These are phyloP conservation scores for Chiloscyllium punctatum DNA, from an alignment of 2,797 vertebrate genomes.

Conservation along the genomic window DNA sequence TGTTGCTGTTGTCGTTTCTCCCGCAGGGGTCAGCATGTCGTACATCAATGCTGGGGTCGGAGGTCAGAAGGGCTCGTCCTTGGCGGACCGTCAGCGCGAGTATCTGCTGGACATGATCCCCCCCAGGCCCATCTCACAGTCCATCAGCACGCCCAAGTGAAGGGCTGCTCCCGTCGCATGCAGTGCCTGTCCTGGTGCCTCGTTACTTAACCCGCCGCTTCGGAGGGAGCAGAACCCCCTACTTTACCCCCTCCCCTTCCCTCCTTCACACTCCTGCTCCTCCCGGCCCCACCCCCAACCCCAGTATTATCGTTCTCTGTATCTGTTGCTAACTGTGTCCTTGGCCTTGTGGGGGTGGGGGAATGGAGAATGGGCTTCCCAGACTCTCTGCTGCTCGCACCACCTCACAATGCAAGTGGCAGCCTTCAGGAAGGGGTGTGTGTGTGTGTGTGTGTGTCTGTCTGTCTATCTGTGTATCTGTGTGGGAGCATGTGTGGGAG, in stretches of 20 bases:
- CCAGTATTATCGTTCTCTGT: not conserved
- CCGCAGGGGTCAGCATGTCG: conserved; percentile 82
- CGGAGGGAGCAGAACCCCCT: not conserved
- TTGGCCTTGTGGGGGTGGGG: not conserved
- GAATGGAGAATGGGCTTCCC: not conserved
- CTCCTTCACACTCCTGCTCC: not conserved
- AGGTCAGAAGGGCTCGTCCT: conserved; percentile 80
- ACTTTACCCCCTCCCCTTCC: not conserved
- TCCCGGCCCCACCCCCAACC: not conserved
- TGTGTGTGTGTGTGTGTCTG: too few species aligned
- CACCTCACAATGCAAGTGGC: not conserved
- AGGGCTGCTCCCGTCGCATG: not conserved
- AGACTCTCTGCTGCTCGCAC: not conserved
- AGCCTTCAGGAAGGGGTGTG: not conserved
- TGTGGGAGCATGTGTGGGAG: too few species aligned
- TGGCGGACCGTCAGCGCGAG: conserved; percentile 91
- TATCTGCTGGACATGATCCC: conserved; percentile 97
- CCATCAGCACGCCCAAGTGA: conserved; percentile 91
- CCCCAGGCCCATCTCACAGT: conserved; percentile 89
- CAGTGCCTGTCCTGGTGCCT: conserved; percentile 18
- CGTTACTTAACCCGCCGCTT: not conserved
- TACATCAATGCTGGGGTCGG: conserved; percentile 85
- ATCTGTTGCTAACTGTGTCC: not conserved
- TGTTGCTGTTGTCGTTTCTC: conserved; percentile 26
- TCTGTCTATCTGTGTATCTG: too few species aligned